Conservation (phyloP, 2,888 invertebrate genomes). For the Gymnosoma rotundatum region DNA sequence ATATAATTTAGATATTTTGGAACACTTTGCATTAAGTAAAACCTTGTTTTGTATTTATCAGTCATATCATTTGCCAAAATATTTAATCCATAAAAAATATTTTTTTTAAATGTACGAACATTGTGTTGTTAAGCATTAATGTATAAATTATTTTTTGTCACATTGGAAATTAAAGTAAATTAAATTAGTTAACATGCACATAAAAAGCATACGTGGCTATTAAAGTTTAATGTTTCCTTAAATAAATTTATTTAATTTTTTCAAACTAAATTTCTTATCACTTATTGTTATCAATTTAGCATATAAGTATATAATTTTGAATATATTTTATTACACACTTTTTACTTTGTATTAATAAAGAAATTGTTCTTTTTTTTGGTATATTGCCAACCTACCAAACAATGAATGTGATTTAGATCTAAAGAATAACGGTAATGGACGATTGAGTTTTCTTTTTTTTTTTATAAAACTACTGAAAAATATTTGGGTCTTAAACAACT, state of each 20-base stretch:
- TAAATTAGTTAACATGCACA: constrained; percentile 30
- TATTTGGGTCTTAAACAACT: constrained; percentile 1
- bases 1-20: too few relatives aligned
- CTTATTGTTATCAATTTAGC: too few relatives aligned
- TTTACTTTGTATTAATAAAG: not conserved
- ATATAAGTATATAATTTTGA: not conserved
- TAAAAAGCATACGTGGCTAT: constrained; percentile 27
- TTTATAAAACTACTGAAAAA: constrained; percentile 18
- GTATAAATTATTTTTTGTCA: constrained; percentile 17
- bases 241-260: not conserved
- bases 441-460: constrained; percentile 6
- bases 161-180: not conserved
- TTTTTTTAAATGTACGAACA: not conserved
- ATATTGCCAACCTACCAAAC: constrained; percentile 41
- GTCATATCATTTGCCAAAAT: not conserved
- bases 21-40: too few relatives aligned
- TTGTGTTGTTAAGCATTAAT: not conserved
- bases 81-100: not conserved
- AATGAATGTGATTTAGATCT: not conserved
- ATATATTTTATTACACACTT: too few relatives aligned
- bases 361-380: not conserved
- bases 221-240: constrained; percentile 5
- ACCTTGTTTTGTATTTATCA: too few relatives aligned
- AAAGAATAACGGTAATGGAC: not conserved
- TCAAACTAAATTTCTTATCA: not conserved